These are phyloP conservation scores for Vicugna pacos DNA, from an alignment of 2,113 vertebrate species.

Conservation along the genomic window DNA sequence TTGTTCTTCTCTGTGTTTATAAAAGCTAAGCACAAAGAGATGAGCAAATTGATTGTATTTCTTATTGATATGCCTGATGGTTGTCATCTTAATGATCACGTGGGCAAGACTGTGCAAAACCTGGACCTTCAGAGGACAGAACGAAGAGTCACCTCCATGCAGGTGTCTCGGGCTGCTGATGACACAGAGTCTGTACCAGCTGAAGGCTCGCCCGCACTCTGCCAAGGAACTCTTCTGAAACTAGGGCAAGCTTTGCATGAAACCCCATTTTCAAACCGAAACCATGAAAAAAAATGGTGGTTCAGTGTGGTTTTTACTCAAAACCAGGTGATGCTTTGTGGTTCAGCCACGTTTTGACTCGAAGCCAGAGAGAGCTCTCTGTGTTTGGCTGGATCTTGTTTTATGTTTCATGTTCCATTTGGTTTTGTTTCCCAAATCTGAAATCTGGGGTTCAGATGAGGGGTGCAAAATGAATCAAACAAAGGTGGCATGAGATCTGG, in stretches of 20 bases:
- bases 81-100: not conserved
- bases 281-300: slow-evolving; percentile 78
- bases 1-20: not conserved
- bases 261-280: slow-evolving; percentile 80
- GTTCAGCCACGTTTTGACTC: slow-evolving; percentile 75
- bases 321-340: slow-evolving; percentile 83
- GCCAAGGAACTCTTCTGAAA: slow-evolving; percentile 68
- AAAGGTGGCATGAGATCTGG: not conserved
- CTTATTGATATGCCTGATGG: not conserved
- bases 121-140: not conserved
- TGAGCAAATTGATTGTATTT: not conserved
- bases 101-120: too few relatives aligned
- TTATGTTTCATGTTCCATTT: slow-evolving; percentile 45
- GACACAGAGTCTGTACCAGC: not conserved
- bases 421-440: slow-evolving; percentile 56
- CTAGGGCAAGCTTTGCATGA: slow-evolving; percentile 74
- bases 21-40: not conserved
- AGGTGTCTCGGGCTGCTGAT: fast-evolving
- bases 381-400: slow-evolving; percentile 51
- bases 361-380: slow-evolving; percentile 55
- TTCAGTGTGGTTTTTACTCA: slow-evolving; percentile 82
- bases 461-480: not conserved
- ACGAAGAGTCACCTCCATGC: fast-evolving
- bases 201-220: not conserved
- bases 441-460: slow-evolving; percentile 60